Percentiles rank a stretch among this genome's conserved stretches.
phyloP scores from a whole-genome alignment of 2,888 invertebrate species.

The Drymonia ruficornis region DNA sequence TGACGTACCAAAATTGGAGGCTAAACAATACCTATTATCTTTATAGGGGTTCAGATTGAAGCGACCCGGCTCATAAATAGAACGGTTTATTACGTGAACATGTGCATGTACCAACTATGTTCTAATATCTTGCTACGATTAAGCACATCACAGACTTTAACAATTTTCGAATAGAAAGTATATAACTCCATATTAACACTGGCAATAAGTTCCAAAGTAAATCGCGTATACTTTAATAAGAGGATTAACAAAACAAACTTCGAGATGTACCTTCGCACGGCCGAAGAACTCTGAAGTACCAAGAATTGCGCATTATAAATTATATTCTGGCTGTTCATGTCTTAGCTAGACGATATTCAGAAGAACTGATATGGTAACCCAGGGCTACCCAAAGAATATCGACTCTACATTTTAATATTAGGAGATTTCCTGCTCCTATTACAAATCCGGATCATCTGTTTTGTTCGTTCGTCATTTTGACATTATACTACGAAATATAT shows the following conservation, averaged over 20 bases:
- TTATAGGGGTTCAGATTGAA: conserved; percentile 55
- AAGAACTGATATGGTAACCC: no score
- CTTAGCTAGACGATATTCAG: no score
- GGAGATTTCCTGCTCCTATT: no score
- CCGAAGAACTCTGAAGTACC: conserved; percentile 8
- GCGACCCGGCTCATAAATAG: conserved; percentile 56
- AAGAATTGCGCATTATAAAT: background rate
- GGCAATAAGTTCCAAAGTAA: background rate
- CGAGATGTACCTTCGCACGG: conserved; percentile 11
- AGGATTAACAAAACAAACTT: conserved; percentile 27
- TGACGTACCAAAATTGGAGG: conserved; percentile 54
- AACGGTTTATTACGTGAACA: conserved; percentile 34
- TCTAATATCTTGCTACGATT: background rate
- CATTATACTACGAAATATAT: no score
- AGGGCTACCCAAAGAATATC: background rate
- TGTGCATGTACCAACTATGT: conserved; percentile 14
- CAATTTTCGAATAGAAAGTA: no score
- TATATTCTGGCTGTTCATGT: background rate
- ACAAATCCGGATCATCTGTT: no score
- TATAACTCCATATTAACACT: no score
- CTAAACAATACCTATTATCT: conserved; percentile 60
- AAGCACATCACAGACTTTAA: background rate
- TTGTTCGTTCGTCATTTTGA: no score
- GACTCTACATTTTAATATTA: no score
- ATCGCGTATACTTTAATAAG: conserved; percentile 7